Evolutionary conservation across 2,113 vertebrate species (phyloP), one percentile per base, ranked within the genome.

Genomic region (Prietella phreatophila): DNA sequence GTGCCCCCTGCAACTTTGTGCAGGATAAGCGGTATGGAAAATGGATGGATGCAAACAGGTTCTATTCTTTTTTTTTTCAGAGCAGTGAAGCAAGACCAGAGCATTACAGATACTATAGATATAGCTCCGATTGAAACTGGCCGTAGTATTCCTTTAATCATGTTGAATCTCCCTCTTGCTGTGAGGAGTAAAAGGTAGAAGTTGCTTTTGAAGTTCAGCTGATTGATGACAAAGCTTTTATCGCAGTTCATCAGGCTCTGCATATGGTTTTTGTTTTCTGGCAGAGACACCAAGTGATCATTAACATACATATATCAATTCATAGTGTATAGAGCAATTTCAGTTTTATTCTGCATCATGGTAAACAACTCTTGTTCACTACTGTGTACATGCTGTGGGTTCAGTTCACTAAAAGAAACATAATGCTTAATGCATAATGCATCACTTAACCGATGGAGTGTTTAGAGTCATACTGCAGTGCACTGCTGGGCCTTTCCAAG

Each of bases 351-450:
- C 56, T 61, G 56, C 80, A 42, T 60, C 11, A 61, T 42, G 33
- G 33, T 39, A 42, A 82, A 61, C 80, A 82, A 82, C 53, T 4
- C 17, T 58, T 58, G 53, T 39, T 60, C 56, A 61, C 30, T 8
- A 42, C 80, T 42, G 80, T 61, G 80, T 82, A 82, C 56, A 61
- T 61, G 3, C 33, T 61, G 79, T 36, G 36, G 17, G 56, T 25
- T 39, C 80, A 82, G 56, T 61, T 39, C 80, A 82, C 33, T 61
- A 25, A 82, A 82, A 27, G 80, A 56, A 82, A 61, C 33, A 82
- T 58, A 82, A 61, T 61, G 80, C 11, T 82, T 42, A 61, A 61
- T 82, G 56, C 33, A 82, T 82, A 82, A 82, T 61, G 56, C 80
- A 82, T 61, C 33, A 61, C 20, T 61, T 14, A 61, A 27, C 56